Percentiles rank a stretch among this genome's conserved stretches.
Evolutionary conservation across 2,797 vertebrate genomes (phyloP).

Genomic region (Podargus strigoides): DNA sequence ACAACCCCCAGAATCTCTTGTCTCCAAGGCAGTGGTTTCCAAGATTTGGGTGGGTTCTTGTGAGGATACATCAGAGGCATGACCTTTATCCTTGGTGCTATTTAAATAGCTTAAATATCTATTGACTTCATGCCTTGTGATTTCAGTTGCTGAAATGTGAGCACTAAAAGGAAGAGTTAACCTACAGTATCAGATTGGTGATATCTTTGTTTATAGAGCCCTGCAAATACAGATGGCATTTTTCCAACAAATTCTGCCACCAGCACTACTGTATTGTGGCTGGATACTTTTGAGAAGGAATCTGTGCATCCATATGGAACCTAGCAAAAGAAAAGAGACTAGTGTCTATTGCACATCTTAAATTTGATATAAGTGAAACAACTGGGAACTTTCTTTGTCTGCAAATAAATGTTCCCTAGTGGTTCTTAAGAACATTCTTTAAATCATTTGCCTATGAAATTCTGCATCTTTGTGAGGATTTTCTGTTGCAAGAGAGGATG

Average conservation of each 20-base stretch:
- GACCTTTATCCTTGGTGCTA: conserved; percentile 46
- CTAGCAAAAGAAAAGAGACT: not conserved
- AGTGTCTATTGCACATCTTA: not conserved
- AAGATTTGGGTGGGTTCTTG: conserved; percentile 60
- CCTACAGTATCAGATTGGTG: not conserved
- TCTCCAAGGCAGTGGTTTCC: conserved; percentile 62
- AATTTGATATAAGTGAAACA: not conserved
- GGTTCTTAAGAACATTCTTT: not conserved
- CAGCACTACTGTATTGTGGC: not conserved
- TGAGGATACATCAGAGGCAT: conserved; percentile 64
- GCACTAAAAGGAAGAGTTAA: conserved; percentile 40
- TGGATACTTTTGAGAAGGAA: not conserved
- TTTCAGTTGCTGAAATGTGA: conserved; percentile 29
- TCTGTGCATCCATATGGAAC: not conserved
- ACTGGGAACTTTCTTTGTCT: not conserved
- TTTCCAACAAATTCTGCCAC: not conserved
- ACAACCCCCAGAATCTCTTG: conserved; percentile 60
- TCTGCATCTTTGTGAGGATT: not conserved
- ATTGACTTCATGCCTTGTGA: conserved; percentile 29
- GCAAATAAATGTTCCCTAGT: not conserved
- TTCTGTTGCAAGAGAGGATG: not conserved
- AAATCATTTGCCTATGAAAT: not conserved
- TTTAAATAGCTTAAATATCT: conserved; percentile 50
- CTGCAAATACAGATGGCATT: not conserved
- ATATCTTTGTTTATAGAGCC: not conserved